These are phyloP conservation scores for Mesopsocus fuscifrons DNA, from an alignment of 2,888 invertebrate species.

Conservation along the genomic window DNA sequence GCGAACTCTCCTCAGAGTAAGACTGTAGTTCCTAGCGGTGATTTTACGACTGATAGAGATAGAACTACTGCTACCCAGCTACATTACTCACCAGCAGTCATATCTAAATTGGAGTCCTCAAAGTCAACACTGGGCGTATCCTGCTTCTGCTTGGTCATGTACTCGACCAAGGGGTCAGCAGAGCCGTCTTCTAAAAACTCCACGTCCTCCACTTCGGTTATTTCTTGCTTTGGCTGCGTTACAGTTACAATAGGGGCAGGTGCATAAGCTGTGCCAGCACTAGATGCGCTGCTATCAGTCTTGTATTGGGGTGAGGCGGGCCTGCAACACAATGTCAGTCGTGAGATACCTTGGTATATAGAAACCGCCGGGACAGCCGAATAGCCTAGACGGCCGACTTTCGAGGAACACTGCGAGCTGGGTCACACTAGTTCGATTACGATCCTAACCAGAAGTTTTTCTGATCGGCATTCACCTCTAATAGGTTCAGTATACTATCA, in stretches of 20 bases:
- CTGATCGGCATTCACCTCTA: too few species aligned
- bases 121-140: background rate
- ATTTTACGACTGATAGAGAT: too few species aligned
- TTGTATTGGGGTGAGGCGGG: background rate
- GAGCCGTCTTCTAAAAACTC: slow-evolving; percentile 5
- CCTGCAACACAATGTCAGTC: slow-evolving; percentile 3
- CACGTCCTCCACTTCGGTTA: slow-evolving; percentile 1
- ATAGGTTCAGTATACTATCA: too few species aligned
- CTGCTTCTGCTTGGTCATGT: background rate
- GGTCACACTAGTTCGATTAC: too few species aligned
- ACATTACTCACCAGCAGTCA: slow-evolving; percentile 2
- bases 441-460: too few species aligned
- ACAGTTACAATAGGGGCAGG: background rate
- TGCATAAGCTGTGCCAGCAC: background rate
- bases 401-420: too few species aligned
- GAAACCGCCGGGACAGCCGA: too few species aligned
- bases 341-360: too few species aligned
- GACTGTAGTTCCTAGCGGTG: too few species aligned
- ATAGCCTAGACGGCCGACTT: too few species aligned
- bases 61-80: too few species aligned
- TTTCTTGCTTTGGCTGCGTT: slow-evolving; percentile 8
- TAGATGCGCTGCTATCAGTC: slow-evolving; percentile 2
- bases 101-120: slow-evolving; percentile 3
- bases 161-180: slow-evolving; percentile 1
- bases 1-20: too few species aligned